These are phyloP conservation scores for Avahi laniger DNA, from an alignment of 2,797 vertebrate genomes.

Conservation along the genomic window DNA sequence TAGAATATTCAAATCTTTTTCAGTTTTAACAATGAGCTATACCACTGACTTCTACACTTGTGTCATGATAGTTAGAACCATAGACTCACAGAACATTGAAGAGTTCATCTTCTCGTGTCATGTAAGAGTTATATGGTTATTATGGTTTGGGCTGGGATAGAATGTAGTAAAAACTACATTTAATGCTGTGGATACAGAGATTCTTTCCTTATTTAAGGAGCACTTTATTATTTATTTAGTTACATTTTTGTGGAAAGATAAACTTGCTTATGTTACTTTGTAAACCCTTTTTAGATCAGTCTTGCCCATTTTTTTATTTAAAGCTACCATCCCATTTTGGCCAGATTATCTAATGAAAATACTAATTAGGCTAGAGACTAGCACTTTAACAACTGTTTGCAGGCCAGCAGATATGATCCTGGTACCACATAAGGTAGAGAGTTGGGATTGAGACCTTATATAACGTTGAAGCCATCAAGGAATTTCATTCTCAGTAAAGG, in stretches of 20 bases:
- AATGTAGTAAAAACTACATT: not conserved
- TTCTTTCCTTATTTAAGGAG: not conserved
- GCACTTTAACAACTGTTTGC: not conserved
- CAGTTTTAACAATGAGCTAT: not conserved
- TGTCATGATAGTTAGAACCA: not conserved
- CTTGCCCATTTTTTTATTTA: not conserved
- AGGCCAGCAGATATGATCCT: not conserved
- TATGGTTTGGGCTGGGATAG: not conserved
- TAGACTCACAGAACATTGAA: not conserved
- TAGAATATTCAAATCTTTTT: not conserved
- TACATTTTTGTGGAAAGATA: not conserved
- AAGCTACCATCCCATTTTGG: not conserved
- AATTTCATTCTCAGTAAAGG: not conserved
- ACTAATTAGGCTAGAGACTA: not conserved
- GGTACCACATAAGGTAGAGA: not conserved
- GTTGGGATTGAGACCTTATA: not conserved
- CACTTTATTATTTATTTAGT: not conserved
- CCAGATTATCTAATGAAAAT: not conserved
- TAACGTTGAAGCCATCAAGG: not conserved
- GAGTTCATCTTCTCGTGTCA: not conserved
- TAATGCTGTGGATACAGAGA: not conserved
- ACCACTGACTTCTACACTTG: not conserved
- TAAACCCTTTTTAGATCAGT: not conserved
- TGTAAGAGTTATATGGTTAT: not conserved
- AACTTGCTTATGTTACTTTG: not conserved